A percentile compares a stretch with the other conserved stretches of the same genome.
Conservation (phyloP, 2,797 vertebrate genomes). For the Phataginus tricuspis region DNA sequence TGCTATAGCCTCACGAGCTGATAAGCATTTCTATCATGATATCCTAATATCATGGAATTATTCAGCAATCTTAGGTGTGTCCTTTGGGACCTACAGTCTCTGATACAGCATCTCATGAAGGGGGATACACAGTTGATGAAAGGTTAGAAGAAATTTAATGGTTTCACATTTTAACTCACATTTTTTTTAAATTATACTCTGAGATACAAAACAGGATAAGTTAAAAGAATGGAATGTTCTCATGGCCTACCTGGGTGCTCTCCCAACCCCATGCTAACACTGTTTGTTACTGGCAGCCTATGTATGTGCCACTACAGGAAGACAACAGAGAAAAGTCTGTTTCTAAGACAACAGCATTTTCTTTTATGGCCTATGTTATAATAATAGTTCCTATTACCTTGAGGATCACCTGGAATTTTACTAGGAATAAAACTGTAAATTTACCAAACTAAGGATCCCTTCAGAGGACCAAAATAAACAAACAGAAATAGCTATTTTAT, state of each 20-base stretch:
- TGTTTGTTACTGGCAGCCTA: slow-evolving; percentile 50
- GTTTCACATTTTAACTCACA: slow-evolving; percentile 64
- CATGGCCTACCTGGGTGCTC: neutral
- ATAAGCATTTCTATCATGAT: slow-evolving; percentile 3
- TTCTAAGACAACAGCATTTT: slow-evolving; percentile 82
- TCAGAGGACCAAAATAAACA: slow-evolving; percentile 81
- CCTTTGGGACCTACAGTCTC: neutral
- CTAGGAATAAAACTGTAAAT: slow-evolving; percentile 83
- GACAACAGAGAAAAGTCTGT: slow-evolving; percentile 65
- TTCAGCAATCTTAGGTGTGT: neutral
- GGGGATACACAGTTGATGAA: neutral
- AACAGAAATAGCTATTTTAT: slow-evolving; percentile 68
- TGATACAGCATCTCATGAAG: neutral
- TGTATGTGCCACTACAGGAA: slow-evolving; percentile 56
- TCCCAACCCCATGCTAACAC: neutral
- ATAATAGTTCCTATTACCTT: slow-evolving; percentile 79
- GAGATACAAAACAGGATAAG: slow-evolving; percentile 68
- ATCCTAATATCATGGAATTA: neutral
- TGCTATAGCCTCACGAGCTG: neutral
- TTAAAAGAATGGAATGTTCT: slow-evolving; percentile 58
- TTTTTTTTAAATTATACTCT: slow-evolving; percentile 64
- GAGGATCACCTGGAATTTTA: slow-evolving; percentile 80
- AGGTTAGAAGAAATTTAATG: slow-evolving; percentile 76
- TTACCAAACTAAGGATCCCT: slow-evolving; percentile 80
- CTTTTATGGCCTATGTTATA: slow-evolving; percentile 81